These are phyloP conservation scores for Cercopithecus neglectus DNA, from an alignment of 2,797 vertebrate genomes.

Conservation along the genomic window DNA sequence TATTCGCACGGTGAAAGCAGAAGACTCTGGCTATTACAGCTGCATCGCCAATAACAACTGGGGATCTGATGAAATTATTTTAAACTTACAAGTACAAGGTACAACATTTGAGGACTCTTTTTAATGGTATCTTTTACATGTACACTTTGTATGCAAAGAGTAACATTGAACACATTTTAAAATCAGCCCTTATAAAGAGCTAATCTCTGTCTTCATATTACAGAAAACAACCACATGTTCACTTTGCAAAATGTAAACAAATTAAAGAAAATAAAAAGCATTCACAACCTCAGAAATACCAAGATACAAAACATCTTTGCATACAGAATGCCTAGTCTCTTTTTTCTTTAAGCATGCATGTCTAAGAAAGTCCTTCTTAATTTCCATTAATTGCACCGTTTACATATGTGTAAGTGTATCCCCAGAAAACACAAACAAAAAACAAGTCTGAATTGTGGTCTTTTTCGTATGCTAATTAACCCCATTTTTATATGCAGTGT, in stretches of 20 bases:
- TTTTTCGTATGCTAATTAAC: background rate
- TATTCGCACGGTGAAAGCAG: constrained; percentile 97
- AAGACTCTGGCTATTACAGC: constrained; percentile 98
- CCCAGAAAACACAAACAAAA: background rate
- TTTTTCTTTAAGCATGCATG: background rate
- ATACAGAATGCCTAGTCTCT: background rate
- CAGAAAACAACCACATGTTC: background rate
- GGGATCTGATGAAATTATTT: constrained; percentile 96
- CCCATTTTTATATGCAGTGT: background rate
- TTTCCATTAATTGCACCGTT: background rate
- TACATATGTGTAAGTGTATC: background rate
- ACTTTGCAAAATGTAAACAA: background rate
- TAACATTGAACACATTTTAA: background rate
- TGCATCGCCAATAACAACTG: constrained; percentile 97
- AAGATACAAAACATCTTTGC: background rate
- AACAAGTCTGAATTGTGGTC: background rate
- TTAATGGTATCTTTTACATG: rapidly evolving
- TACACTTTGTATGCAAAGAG: background rate
- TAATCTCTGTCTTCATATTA: background rate
- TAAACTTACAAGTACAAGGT: constrained; percentile 99
- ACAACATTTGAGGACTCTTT: background rate
- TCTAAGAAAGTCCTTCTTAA: background rate
- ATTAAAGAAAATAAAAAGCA: background rate
- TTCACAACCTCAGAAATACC: background rate
- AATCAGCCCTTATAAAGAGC: background rate